Percentiles rank a stretch among this genome's conserved stretches.
Conservation (phyloP, 1,140 invertebrate species). For the Nilaparvata lugens region DNA sequence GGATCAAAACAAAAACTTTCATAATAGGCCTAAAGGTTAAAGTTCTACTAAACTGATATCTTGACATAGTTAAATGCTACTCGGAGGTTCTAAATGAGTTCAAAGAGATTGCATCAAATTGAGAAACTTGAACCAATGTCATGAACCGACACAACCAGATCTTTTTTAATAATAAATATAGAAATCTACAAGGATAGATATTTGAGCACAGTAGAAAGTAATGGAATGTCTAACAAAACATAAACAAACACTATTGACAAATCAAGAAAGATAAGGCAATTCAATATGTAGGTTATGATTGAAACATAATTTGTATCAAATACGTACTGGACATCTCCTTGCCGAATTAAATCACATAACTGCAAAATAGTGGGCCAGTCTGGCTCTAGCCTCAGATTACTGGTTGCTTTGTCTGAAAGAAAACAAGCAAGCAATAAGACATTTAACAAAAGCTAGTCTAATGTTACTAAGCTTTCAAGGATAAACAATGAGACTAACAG, state of each 20-base stretch:
- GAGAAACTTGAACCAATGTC: too few relatives aligned
- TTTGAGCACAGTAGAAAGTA: too few relatives aligned
- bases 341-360: conserved; percentile 88
- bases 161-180: too few relatives aligned
- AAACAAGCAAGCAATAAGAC: conserved; percentile 15
- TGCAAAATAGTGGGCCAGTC: conserved; percentile 88
- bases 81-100: too few relatives aligned
- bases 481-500: not conserved
- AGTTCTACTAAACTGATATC: too few relatives aligned
- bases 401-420: conserved; percentile 83
- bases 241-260: not conserved
- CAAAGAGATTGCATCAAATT: too few relatives aligned
- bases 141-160: too few relatives aligned
- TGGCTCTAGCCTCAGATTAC: conserved; percentile 81
- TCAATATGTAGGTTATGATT: conserved; percentile 2
- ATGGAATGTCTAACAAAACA: not conserved
- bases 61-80: too few relatives aligned
- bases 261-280: conserved; percentile 6
- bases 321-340: conserved; percentile 89
- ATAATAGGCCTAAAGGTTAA: too few relatives aligned
- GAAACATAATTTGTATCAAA: conserved; percentile 2
- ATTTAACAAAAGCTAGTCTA: not conserved
- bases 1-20: too few relatives aligned
- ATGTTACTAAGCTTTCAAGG: conserved; percentile 1
- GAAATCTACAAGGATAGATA: too few relatives aligned